Evolutionary conservation across 2,113 vertebrate species (phyloP).

Genomic region (Xenopus borealis): DNA sequence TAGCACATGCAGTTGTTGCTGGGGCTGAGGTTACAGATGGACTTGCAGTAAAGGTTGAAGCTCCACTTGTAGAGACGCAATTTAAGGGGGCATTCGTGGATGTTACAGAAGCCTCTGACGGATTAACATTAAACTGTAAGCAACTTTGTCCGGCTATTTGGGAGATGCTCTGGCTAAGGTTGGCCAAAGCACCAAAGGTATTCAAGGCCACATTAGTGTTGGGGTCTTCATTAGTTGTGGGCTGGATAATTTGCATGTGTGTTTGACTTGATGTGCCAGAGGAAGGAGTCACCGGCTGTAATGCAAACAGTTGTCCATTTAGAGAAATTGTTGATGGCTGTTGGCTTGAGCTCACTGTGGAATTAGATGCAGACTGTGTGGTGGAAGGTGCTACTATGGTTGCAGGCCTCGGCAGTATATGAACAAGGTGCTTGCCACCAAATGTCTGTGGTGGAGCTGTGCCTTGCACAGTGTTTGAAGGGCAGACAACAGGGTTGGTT

Average conservation of each 20-base stretch:
- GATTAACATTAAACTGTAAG: conserved; percentile 63
- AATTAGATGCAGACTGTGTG: conserved; percentile 62
- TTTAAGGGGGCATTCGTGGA: conserved; percentile 41
- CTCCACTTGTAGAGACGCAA: conserved; percentile 52
- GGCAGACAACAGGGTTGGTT: conserved; percentile 61
- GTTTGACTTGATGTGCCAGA: conserved; percentile 76
- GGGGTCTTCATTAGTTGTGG: conserved; percentile 88
- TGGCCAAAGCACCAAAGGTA: conserved; percentile 90
- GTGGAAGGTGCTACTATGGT: conserved; percentile 63
- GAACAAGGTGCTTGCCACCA: conserved; percentile 90
- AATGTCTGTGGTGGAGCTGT: conserved; percentile 75
- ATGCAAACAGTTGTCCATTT: conserved; percentile 92
- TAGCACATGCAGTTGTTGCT: conserved; percentile 50
- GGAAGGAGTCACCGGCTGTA: conserved; percentile 87
- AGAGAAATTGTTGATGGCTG: conserved; percentile 92
- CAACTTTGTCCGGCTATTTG: conserved; percentile 85
- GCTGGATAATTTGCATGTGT: conserved; percentile 90
- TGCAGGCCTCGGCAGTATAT: conserved; percentile 88
- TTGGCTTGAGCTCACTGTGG: conserved; percentile 64
- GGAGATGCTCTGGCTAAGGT: conserved; percentile 94
- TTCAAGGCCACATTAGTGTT: conserved; percentile 91
- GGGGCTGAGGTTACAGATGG: conserved; percentile 47
- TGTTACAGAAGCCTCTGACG: conserved; percentile 49
- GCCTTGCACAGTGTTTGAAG: conserved; percentile 64
- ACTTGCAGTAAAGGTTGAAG: conserved; percentile 54